Conservation (phyloP, 2,888 invertebrate species). For the Lepidocyrtinus sp. region DNA sequence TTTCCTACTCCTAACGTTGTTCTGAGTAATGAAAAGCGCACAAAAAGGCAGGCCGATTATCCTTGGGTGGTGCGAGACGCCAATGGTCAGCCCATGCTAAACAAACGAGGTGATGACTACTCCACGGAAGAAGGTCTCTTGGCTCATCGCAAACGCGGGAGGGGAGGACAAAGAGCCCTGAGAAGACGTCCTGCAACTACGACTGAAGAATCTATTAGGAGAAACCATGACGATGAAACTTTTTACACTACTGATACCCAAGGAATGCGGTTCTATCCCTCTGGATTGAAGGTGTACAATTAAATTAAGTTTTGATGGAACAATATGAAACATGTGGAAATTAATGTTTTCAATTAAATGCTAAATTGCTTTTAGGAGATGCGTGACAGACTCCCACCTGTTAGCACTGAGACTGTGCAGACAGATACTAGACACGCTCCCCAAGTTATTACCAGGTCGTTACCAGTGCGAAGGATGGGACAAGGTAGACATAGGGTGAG, state of each 20-base stretch:
- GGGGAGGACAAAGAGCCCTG: conserved; percentile 3
- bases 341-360: too few relatives aligned
- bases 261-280: conserved; percentile 44
- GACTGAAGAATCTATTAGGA: background rate
- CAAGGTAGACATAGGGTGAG: conserved; percentile 40
- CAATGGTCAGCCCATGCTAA: conserved; percentile 37
- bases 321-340: too few relatives aligned
- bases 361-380: conserved; percentile 41
- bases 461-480: conserved; percentile 31
- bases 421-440: conserved; percentile 33
- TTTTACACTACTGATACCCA: conserved; percentile 36
- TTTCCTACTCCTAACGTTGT: too few relatives aligned
- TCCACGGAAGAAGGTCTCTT: conserved; percentile 50
- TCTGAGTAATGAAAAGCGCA: conserved; percentile 5
- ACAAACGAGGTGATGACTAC: conserved; percentile 29
- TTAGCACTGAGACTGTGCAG: conserved; percentile 31
- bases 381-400: conserved; percentile 51
- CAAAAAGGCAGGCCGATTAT: conserved; percentile 32
- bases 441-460: conserved; percentile 11
- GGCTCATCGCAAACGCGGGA: conserved; percentile 16
- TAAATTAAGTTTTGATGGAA: background rate
- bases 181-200: conserved; percentile 15
- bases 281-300: conserved; percentile 33
- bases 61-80: conserved; percentile 38
- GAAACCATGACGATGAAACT: conserved; percentile 57